Evolutionary conservation across 2,888 invertebrate species (phyloP).

Genomic region (Synergus japonicus): DNA sequence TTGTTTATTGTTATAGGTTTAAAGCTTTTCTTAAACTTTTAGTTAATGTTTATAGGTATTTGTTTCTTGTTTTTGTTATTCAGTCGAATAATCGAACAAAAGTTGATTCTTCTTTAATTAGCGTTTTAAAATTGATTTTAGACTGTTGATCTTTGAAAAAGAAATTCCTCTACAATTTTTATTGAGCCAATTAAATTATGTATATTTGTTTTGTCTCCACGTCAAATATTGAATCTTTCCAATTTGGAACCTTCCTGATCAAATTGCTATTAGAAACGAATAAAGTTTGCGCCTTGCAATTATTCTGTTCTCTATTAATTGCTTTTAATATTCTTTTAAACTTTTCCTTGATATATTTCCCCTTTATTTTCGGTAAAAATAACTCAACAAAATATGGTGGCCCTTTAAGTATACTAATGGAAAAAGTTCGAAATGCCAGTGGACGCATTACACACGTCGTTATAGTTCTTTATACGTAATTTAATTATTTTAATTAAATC

Average conservation of each 20-base stretch:
- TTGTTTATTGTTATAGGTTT: not conserved
- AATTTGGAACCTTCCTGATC: not conserved
- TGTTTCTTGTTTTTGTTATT: no score
- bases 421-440: slow-evolving; percentile 37
- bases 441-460: slow-evolving; percentile 47
- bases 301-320: not conserved
- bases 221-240: not conserved
- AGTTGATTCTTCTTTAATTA: not conserved
- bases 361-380: not conserved
- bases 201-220: not conserved
- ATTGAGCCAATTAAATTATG: not conserved
- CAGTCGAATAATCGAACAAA: not conserved
- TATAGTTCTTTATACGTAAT: slow-evolving; percentile 44
- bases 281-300: not conserved
- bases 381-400: not conserved
- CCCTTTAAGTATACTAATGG: slow-evolving; percentile 27
- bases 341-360: not conserved
- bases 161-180: not conserved
- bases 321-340: not conserved
- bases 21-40: not conserved
- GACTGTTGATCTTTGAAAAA: not conserved
- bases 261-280: not conserved
- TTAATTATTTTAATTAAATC: slow-evolving; percentile 48
- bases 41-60: not conserved
- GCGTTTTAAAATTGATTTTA: not conserved